Conservation (phyloP, 1,140 invertebrate species). For the Brachionus calyciflorus region DNA sequence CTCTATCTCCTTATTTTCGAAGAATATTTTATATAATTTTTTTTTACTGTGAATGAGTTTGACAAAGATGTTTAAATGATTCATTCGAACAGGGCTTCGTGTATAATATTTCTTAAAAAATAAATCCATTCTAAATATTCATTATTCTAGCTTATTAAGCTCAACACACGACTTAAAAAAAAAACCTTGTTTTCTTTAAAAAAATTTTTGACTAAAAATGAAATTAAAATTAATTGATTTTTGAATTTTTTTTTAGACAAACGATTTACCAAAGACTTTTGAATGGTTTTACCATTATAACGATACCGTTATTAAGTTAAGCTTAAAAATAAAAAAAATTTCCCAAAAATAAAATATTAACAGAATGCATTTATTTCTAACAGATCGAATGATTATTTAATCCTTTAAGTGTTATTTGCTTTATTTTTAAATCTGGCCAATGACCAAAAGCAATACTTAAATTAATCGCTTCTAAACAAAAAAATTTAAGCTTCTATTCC, state of each 20-base stretch:
- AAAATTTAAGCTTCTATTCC: background rate
- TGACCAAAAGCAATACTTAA: background rate
- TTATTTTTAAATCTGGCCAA: too few species aligned
- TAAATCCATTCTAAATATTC: background rate
- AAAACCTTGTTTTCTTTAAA: too few species aligned
- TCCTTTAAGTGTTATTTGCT: too few species aligned
- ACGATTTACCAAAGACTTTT: background rate
- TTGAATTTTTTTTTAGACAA: background rate
- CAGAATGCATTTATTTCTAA: too few species aligned
- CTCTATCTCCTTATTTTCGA: too few species aligned
- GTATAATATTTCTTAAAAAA: background rate
- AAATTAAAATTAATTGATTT: background rate
- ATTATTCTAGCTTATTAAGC: background rate
- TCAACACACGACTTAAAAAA: background rate
- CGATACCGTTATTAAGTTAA: conserved; percentile 34
- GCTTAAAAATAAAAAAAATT: background rate
- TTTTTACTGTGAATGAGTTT: too few species aligned
- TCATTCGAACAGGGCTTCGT: too few species aligned
- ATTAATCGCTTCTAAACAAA: conserved; percentile 1
- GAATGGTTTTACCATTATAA: conserved; percentile 37
- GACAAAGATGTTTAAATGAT: too few species aligned
- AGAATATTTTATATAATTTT: too few species aligned
- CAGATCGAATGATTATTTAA: too few species aligned
- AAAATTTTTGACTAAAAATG: background rate
- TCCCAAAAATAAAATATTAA: too few species aligned